These are phyloP conservation scores for Dicyrtoma fusca DNA, from an alignment of 2,888 invertebrate species.

Conservation along the genomic window DNA sequence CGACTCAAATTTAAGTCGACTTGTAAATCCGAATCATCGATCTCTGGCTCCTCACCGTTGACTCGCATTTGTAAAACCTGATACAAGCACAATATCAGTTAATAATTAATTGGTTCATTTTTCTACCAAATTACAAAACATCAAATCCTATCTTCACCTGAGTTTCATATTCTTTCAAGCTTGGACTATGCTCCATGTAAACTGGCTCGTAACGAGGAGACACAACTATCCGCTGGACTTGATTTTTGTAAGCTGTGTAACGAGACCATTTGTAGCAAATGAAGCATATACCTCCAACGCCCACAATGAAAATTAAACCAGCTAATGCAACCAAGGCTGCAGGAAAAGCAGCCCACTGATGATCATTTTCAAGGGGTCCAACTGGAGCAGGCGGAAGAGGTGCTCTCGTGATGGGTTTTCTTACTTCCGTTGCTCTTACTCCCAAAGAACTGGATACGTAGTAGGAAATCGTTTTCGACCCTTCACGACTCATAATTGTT, in stretches of 20 bases:
- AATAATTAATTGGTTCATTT: neutral
- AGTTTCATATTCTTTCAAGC: constrained; percentile 91
- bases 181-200: constrained; percentile 69
- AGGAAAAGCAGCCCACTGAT: constrained; percentile 75
- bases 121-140: neutral
- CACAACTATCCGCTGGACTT: constrained; percentile 74
- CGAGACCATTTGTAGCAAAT: constrained; percentile 93
- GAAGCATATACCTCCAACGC: constrained; percentile 85
- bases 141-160: constrained; percentile 65
- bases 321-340: constrained; percentile 87
- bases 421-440: constrained; percentile 71
- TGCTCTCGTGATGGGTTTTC: constrained; percentile 63
- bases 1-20: constrained; percentile 71
- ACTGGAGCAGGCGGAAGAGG: constrained; percentile 58
- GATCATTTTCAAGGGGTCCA: constrained; percentile 57
- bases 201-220: constrained; percentile 74
- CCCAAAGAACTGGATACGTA: constrained; percentile 71
- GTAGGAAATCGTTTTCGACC: constrained; percentile 70
- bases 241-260: constrained; percentile 85
- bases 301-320: constrained; percentile 83
- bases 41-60: constrained; percentile 78
- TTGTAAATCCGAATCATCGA: constrained; percentile 73
- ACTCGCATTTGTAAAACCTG: constrained; percentile 88
- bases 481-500: constrained; percentile 66
- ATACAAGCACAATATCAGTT: constrained; percentile 29